These are phyloP conservation scores for Microcebus ravelobensis DNA, from an alignment of 2,113 vertebrate genomes.

Conservation along the genomic window DNA sequence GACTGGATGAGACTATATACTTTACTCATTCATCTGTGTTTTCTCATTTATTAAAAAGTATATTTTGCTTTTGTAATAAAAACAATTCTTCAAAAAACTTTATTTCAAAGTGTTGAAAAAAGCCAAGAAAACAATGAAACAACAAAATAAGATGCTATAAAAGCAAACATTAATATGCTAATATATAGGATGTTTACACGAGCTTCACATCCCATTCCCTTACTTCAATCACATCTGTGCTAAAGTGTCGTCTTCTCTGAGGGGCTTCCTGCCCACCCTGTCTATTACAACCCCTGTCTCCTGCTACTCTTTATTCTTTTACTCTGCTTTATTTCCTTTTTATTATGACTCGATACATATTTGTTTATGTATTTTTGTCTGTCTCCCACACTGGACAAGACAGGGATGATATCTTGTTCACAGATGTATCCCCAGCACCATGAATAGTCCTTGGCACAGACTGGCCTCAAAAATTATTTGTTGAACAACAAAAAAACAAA, in stretches of 20 bases:
- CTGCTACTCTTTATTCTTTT: not conserved
- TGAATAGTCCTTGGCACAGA: not conserved
- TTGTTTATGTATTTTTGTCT: not conserved
- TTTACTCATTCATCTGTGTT: not conserved
- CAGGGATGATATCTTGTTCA: not conserved
- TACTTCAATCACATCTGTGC: not conserved
- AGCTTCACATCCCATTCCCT: not conserved
- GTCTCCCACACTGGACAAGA: not conserved
- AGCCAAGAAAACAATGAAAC: not conserved
- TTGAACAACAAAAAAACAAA: not conserved
- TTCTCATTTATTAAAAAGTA: not conserved
- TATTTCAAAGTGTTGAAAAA: not conserved
- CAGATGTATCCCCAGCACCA: not conserved
- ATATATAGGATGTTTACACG: not conserved
- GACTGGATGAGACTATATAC: accelerated
- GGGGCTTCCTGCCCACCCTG: not conserved
- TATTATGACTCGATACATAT: not conserved
- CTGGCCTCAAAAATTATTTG: not conserved
- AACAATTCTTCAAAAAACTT: not conserved
- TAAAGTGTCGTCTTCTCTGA: not conserved
- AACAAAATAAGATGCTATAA: not conserved
- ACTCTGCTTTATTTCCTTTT: not conserved
- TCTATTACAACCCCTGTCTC: not conserved
- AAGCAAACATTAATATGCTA: not conserved
- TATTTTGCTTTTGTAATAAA: not conserved